Conservation (phyloP, 2,797 vertebrate species). For the Corythornis leucogaster region DNA sequence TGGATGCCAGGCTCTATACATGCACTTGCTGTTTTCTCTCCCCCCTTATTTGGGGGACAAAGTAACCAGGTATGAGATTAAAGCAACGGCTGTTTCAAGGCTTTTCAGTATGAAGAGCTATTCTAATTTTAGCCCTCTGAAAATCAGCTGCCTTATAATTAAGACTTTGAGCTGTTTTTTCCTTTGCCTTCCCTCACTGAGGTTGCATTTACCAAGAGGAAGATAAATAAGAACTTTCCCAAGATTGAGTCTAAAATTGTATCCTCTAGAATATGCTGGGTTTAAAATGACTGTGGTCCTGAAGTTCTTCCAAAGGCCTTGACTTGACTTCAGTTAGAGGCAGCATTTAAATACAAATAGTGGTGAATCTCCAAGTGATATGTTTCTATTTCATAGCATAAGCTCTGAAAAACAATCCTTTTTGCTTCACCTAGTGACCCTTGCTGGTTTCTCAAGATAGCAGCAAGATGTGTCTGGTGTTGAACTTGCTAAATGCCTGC, state of each 20-base stretch:
- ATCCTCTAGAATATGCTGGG: background rate
- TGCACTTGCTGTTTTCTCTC: background rate
- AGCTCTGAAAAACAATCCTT: background rate
- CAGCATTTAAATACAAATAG: background rate
- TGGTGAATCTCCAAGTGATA: background rate
- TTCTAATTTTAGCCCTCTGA: conserved; percentile 6
- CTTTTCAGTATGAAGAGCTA: background rate
- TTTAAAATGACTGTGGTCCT: background rate
- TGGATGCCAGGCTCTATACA: rapidly evolving
- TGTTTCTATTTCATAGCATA: background rate
- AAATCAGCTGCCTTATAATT: conserved; percentile 9
- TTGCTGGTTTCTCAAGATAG: background rate
- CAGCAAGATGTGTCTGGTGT: rapidly evolving
- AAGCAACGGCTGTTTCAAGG: background rate
- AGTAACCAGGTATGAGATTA: background rate
- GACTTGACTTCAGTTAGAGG: background rate
- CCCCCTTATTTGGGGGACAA: no score
- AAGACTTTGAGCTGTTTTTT: background rate
- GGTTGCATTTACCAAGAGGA: background rate
- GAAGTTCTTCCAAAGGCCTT: background rate
- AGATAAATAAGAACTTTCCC: background rate
- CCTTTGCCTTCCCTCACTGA: background rate
- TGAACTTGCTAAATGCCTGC: background rate
- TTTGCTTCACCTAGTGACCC: background rate
- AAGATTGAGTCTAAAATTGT: background rate